Percentiles rank a stretch among this genome's conserved stretches.
phyloP scores from a whole-genome alignment of 2,888 invertebrate genomes.

The Pedicia rivosa region DNA sequence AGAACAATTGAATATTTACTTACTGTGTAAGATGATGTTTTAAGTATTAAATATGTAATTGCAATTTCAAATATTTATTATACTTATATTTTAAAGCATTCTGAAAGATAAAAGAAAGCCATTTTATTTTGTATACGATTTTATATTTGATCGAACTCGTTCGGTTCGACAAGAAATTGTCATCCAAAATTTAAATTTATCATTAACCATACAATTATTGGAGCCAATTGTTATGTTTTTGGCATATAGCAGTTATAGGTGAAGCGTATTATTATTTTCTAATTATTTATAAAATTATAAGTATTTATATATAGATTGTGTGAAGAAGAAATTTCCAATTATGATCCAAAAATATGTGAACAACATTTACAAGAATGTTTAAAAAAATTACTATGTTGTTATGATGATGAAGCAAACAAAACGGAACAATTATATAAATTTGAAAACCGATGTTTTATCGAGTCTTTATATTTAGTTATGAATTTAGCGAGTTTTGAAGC shows the following conservation, averaged over 20 bases:
- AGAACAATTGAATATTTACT: slow-evolving; percentile 43
- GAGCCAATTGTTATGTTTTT: slow-evolving; percentile 45
- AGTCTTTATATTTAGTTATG: slow-evolving; percentile 39
- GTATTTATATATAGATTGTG: slow-evolving; percentile 30
- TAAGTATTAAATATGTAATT: too few relatives aligned
- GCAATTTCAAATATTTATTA: too few relatives aligned
- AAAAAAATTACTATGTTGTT: slow-evolving; percentile 35
- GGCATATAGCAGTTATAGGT: slow-evolving; percentile 43
- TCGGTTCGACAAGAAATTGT: slow-evolving; percentile 50
- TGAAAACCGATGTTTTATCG: slow-evolving; percentile 32
- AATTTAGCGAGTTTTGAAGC: slow-evolving; percentile 37
- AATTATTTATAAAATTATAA: not conserved
- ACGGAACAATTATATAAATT: slow-evolving; percentile 3
- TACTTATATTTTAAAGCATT: slow-evolving; percentile 16
- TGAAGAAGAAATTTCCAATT: slow-evolving; percentile 32
- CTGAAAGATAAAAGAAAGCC: slow-evolving; percentile 25
- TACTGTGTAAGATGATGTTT: slow-evolving; percentile 30
- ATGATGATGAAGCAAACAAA: slow-evolving; percentile 26
- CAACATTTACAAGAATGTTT: slow-evolving; percentile 46
- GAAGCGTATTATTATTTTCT: not conserved
- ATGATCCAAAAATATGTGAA: slow-evolving; percentile 43
- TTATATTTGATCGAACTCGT: slow-evolving; percentile 47
- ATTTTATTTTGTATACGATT: slow-evolving; percentile 41
- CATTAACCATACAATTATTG: slow-evolving; percentile 33
- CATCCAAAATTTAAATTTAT: slow-evolving; percentile 38